A percentile compares a stretch with the other conserved stretches of the same genome.
Evolutionary conservation across 2,797 vertebrate genomes (phyloP).

Genomic region (Leptoclinus maculatus): DNA sequence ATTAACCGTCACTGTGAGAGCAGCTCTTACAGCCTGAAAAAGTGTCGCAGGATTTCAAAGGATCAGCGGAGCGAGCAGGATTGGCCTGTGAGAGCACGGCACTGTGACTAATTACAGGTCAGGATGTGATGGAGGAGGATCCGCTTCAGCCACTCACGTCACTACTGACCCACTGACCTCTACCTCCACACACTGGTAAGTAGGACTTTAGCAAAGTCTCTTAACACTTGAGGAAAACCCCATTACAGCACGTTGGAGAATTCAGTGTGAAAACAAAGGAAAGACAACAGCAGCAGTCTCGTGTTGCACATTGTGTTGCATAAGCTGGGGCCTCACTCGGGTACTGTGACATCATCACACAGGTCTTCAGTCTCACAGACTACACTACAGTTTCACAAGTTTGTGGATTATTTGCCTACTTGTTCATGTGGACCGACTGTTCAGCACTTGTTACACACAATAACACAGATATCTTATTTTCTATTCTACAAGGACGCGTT

Average conservation of each 20-base stretch:
- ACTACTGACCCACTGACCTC: constrained; percentile 51
- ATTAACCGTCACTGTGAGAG: constrained; percentile 7
- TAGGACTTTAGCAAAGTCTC: constrained; percentile 1
- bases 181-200: not conserved
- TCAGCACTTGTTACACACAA: not conserved
- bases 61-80: constrained; percentile 44
- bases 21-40: not conserved
- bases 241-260: not conserved
- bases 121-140: constrained; percentile 30
- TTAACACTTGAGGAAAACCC: not conserved
- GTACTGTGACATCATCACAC: constrained; percentile 12
- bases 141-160: constrained; percentile 42
- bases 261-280: not conserved
- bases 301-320: constrained; percentile 23
- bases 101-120: constrained; percentile 61
- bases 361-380: not conserved
- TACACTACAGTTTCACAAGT: not conserved
- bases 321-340: constrained; percentile 16
- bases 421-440: not conserved
- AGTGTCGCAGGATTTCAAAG: constrained; percentile 40
- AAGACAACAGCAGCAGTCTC: constrained; percentile 9
- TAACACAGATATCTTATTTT: not conserved
- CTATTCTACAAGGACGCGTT: not conserved
- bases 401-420: not conserved
- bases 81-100: constrained; percentile 27